phyloP scores from a whole-genome alignment of 2,113 vertebrate species.

The Podilymbus podiceps region DNA sequence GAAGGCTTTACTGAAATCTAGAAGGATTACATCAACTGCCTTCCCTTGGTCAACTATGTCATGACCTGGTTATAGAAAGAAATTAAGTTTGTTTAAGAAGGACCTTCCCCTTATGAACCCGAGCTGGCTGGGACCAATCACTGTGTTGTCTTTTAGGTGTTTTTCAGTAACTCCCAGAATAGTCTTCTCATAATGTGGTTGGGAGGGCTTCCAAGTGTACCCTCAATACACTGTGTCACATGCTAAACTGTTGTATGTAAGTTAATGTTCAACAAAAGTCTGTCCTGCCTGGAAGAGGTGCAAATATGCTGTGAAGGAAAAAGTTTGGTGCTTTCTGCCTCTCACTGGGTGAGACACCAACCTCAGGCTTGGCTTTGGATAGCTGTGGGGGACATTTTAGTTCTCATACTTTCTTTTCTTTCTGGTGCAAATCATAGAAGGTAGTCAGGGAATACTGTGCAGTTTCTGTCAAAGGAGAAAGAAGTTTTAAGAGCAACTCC shows the following conservation, averaged over 20 bases:
- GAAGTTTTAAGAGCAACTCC: background rate
- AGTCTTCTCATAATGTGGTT: no score
- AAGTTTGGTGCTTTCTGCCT: background rate
- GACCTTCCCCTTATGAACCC: no score
- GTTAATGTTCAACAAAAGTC: background rate
- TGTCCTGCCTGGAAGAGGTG: background rate
- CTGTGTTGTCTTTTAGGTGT: no score
- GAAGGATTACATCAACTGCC: no score
- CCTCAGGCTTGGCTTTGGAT: background rate
- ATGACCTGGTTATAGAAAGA: no score
- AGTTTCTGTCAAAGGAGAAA: background rate
- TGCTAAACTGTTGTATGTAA: background rate
- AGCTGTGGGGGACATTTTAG: background rate
- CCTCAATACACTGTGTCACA: background rate
- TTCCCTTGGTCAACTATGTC: no score
- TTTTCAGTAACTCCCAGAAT: no score
- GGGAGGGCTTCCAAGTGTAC: background rate
- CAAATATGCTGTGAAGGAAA: background rate
- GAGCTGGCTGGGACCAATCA: no score
- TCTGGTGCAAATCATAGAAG: background rate
- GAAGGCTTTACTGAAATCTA: no score
- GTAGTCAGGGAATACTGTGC: background rate
- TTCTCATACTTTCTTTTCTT: background rate
- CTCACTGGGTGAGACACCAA: background rate
- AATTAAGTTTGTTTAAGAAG: no score